Base-by-base conservation (phyloP, 2,797 vertebrate species). In the Trachops cirrhosus region DNA sequence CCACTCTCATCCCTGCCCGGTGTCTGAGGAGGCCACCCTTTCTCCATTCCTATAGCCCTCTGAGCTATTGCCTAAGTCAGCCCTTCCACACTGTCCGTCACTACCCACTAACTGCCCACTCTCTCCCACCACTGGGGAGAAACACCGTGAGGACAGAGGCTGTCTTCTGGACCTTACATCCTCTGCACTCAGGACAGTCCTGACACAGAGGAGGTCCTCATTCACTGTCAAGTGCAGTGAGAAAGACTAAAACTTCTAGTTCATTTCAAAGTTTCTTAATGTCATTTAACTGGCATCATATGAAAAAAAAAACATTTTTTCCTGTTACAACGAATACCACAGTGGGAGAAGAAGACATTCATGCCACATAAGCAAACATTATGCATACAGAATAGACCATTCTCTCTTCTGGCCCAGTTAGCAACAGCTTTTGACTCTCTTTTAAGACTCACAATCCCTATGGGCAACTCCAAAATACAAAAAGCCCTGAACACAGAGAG, bases 11-110 rank as follows among this genome's bases (percentile, higher is more conserved):
- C 12, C 44, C 39, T 37, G 32, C 29, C 16, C 37, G 48, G 54
- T 41, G 3, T 37, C 50, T 52, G 62, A n/a, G 6, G 32, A 39
- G 34, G 32, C 15, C 91, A 6, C 6, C 68, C 67, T 74, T 64
- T 37, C 26, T 29, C 50, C 0, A 19, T 32, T 19, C 34, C 1
- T 39, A 37, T 15, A 84, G 32, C 5, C 26, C 37, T 26, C 41
- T 71, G 11, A 3, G 15, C 5, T 22, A 44, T 50, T 29, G 48
- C 16, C 26, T 34, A 2, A 62, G 3, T 5, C 4, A 48, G 39
- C 12, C 0, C 15, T 37, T 22, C 12, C 64, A n/a, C 0, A 0
- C 16, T 5, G 2, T 21, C 54, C 26, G 0, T 67, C 39, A 21
- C 11, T 15, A 10, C 6, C 16, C 32, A 2, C 37, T 67, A 34